Evolutionary conservation across 2,113 vertebrate genomes (phyloP).

Genomic region (Osmerus mordax): DNA sequence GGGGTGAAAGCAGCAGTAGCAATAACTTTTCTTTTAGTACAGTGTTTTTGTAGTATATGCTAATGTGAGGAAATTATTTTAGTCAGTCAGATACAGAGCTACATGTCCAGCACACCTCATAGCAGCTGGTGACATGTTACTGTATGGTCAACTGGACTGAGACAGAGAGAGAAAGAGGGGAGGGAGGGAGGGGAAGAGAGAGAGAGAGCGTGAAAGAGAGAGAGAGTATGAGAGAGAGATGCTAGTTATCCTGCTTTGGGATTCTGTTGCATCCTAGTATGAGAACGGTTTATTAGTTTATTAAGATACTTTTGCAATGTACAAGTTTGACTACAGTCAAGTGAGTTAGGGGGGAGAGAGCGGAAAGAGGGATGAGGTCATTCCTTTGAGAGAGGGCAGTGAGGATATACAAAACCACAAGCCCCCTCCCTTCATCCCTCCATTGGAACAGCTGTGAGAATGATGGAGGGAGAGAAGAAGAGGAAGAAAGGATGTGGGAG

Average conservation of each 20-base stretch:
- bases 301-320: too few species aligned
- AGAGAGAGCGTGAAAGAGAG: background rate
- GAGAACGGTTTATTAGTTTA: background rate
- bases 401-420: conserved; percentile 20
- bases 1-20: conserved; percentile 53
- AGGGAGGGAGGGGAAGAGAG: background rate
- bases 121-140: too few species aligned
- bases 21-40: conserved; percentile 64
- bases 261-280: background rate
- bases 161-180: background rate
- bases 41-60: conserved; percentile 59
- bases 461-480: conserved; percentile 7
- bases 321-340: background rate
- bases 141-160: background rate
- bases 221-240: background rate
- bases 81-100: conserved; percentile 30
- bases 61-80: conserved; percentile 55
- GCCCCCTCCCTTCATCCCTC: conserved; percentile 25
- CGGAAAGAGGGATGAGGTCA: conserved; percentile 62
- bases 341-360: conserved; percentile 44
- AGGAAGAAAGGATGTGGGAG: background rate
- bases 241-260: background rate
- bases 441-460: background rate
- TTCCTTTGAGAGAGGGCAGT: conserved; percentile 43
- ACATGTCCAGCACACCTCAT: too few species aligned